These are phyloP conservation scores for Penaeus monodon DNA, from an alignment of 2,888 invertebrate species.

Conservation along the genomic window DNA sequence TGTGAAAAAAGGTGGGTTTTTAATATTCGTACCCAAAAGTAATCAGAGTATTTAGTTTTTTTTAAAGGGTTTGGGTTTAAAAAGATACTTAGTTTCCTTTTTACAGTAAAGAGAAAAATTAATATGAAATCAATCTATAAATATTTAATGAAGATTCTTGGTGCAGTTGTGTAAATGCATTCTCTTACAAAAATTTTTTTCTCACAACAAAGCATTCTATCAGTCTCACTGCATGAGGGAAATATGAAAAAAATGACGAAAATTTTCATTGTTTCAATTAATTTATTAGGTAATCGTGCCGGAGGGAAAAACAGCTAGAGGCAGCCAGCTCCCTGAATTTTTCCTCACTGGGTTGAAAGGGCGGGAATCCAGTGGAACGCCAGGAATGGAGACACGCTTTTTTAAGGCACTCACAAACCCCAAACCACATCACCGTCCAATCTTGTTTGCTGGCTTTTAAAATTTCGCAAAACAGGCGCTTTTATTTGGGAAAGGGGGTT, in stretches of 20 bases:
- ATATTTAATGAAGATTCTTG: no score
- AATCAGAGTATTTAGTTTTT: no score
- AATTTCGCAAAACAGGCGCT: conserved; percentile 49
- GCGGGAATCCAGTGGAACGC: conserved; percentile 52
- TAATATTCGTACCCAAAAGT: not conserved
- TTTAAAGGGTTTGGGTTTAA: no score
- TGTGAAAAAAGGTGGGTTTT: conserved; percentile 63
- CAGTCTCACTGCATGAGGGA: no score
- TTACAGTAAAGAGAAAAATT: not conserved
- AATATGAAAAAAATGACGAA: no score
- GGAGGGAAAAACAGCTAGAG: conserved; percentile 52
- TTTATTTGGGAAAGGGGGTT: conserved; percentile 62
- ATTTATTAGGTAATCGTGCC: conserved; percentile 43
- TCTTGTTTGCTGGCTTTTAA: conserved; percentile 59
- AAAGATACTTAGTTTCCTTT: not conserved
- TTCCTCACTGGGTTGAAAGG: conserved; percentile 53
- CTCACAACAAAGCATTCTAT: no score
- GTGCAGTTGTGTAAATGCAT: no score
- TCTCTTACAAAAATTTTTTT: no score
- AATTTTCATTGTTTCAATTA: no score
- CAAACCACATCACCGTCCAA: conserved; percentile 61
- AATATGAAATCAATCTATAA: no score
- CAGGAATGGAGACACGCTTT: conserved; percentile 59
- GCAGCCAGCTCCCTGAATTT: conserved; percentile 60
- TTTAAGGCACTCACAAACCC: conserved; percentile 56